A percentile compares a stretch with the other conserved stretches of the same genome.
These are phyloP conservation scores for Diorhabda carinulata DNA, from an alignment of 1,140 invertebrate species.

Conservation along the genomic window DNA sequence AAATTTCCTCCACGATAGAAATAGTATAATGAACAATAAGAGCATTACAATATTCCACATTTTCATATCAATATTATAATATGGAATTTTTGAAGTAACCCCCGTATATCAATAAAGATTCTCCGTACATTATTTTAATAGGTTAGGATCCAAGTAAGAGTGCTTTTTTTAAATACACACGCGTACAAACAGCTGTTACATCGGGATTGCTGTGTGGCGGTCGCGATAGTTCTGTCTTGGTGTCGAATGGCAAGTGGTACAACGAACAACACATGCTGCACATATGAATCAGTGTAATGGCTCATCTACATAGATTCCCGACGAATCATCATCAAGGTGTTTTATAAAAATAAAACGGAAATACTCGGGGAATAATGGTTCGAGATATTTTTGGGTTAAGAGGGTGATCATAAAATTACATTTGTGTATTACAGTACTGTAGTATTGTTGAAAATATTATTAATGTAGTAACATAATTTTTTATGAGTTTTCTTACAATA, in stretches of 20 bases:
- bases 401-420: not conserved
- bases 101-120: too few species aligned
- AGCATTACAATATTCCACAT: too few species aligned
- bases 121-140: too few species aligned
- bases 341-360: constrained; percentile 16
- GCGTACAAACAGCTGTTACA: not conserved
- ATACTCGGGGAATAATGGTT: constrained; percentile 7
- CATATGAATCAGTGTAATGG: constrained; percentile 15
- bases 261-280: constrained; percentile 9
- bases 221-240: not conserved
- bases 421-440: not conserved
- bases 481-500: too few species aligned
- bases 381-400: not conserved
- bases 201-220: not conserved
- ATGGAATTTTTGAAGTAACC: too few species aligned
- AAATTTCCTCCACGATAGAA: too few species aligned
- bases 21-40: too few species aligned
- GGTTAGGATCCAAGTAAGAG: not conserved
- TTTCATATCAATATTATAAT: too few species aligned
- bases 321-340: constrained; percentile 16
- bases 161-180: constrained; percentile 6
- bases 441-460: too few species aligned
- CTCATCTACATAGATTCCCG: constrained; percentile 11
- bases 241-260: constrained; percentile 11
- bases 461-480: too few species aligned